Percentiles rank a stretch among this genome's conserved stretches.
phyloP scores from a whole-genome alignment of 2,797 vertebrate species.

The Adelosebastes latens region DNA sequence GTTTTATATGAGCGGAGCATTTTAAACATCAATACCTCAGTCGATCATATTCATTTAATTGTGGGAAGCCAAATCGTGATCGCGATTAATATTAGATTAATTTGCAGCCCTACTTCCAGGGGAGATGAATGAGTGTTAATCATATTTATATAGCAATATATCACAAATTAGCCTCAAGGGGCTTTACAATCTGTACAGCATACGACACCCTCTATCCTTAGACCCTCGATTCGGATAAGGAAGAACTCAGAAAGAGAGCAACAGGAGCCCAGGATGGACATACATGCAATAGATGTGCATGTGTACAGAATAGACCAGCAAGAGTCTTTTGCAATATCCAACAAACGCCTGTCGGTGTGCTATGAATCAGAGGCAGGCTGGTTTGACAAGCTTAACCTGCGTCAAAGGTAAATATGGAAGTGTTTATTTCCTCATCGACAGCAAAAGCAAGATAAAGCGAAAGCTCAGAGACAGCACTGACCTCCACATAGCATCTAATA shows the following conservation, averaged over 20 bases:
- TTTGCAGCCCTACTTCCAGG: too few species aligned
- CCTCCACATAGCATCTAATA: not conserved
- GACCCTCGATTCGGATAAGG: not conserved
- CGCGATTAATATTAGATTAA: too few species aligned
- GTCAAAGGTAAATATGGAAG: not conserved
- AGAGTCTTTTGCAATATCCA: not conserved
- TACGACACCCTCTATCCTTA: not conserved
- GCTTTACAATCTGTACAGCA: not conserved
- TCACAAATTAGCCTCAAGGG: not conserved
- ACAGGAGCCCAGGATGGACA: not conserved
- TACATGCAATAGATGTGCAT: not conserved
- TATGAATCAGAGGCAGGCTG: not conserved
- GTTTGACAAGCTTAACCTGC: slow-evolving; percentile 6
- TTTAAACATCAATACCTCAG: too few species aligned
- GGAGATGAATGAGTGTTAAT: not conserved
- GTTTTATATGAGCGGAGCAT: too few species aligned
- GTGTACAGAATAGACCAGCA: not conserved
- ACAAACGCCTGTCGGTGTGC: not conserved
- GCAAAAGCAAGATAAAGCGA: not conserved
- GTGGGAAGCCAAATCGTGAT: too few species aligned
- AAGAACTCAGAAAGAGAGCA: not conserved
- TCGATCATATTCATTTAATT: too few species aligned
- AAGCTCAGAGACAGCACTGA: not conserved
- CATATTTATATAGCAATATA: not conserved
- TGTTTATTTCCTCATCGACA: not conserved